Evolutionary conservation across 2,113 vertebrate genomes (phyloP).

Genomic region (Perca flavescens): DNA sequence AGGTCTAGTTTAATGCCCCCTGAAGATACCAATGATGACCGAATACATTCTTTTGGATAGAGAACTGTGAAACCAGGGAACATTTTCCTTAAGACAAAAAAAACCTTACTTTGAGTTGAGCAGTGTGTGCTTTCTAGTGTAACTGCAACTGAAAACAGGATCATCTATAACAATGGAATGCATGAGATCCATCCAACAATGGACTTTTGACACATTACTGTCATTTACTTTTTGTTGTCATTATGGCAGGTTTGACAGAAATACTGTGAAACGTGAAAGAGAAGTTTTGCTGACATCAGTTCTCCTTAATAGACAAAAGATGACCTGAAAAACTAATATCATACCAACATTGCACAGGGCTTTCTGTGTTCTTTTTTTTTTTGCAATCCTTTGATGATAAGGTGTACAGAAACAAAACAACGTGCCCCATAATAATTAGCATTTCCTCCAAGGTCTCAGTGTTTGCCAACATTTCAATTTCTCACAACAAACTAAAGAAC

Average conservation of each 20-base stretch:
- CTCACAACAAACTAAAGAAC: conserved; percentile 22
- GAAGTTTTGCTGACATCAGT: neutral
- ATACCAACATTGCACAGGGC: neutral
- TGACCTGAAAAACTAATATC: conserved; percentile 42
- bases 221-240: neutral
- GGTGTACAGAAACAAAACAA: conserved; percentile 30
- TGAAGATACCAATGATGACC: neutral
- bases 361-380: conserved; percentile 42
- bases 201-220: neutral
- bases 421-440: conserved; percentile 38
- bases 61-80: neutral
- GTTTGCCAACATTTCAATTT: conserved; percentile 30
- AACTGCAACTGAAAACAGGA: neutral
- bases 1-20: neutral
- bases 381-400: conserved; percentile 54
- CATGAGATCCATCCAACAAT: conserved; percentile 12
- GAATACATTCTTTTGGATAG: neutral
- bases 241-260: neutral
- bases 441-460: conserved; percentile 58
- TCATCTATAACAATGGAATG: neutral
- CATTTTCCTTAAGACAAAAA: neutral
- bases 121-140: conserved; percentile 1
- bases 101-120: neutral
- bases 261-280: neutral
- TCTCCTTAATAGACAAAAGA: conserved; percentile 15